A percentile compares a stretch with the other conserved stretches of the same genome.
phyloP scores from a whole-genome alignment of 2,888 invertebrate genomes.

The Lycophotia porphyrea region DNA sequence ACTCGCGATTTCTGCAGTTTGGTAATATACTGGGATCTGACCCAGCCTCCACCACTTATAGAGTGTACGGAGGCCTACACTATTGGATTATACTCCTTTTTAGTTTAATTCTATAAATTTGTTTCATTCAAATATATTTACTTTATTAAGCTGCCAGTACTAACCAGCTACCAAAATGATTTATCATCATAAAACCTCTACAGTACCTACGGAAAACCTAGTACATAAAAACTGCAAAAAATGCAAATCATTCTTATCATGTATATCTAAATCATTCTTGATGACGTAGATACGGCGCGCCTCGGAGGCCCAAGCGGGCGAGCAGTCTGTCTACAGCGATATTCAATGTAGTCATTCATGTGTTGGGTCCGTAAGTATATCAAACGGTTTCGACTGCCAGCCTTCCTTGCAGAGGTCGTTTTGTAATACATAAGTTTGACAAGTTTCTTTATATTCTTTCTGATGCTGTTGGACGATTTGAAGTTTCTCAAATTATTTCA shows the following conservation, averaged over 20 bases:
- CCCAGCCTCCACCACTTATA: too few species aligned
- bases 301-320: constrained; percentile 67
- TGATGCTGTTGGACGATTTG: background rate
- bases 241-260: constrained; percentile 63
- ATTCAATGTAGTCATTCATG: constrained; percentile 43
- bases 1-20: too few species aligned
- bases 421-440: constrained; percentile 5
- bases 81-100: too few species aligned
- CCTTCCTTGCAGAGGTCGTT: constrained; percentile 33
- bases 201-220: background rate
- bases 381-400: background rate
- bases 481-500: background rate
- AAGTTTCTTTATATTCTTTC: background rate
- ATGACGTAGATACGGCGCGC: constrained; percentile 64
- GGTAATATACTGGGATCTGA: too few species aligned
- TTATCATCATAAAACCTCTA: too few species aligned
- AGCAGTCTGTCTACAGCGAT: constrained; percentile 48
- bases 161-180: too few species aligned
- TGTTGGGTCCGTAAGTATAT: constrained; percentile 17
- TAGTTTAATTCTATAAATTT: too few species aligned
- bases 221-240: constrained; percentile 24
- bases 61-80: too few species aligned
- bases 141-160: too few species aligned
- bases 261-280: constrained; percentile 57
- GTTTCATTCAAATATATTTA: too few species aligned